Percentiles rank a stretch among this genome's conserved stretches.
phyloP scores from a whole-genome alignment of 1,140 invertebrate genomes.

The Trigoniulus corallinus region DNA sequence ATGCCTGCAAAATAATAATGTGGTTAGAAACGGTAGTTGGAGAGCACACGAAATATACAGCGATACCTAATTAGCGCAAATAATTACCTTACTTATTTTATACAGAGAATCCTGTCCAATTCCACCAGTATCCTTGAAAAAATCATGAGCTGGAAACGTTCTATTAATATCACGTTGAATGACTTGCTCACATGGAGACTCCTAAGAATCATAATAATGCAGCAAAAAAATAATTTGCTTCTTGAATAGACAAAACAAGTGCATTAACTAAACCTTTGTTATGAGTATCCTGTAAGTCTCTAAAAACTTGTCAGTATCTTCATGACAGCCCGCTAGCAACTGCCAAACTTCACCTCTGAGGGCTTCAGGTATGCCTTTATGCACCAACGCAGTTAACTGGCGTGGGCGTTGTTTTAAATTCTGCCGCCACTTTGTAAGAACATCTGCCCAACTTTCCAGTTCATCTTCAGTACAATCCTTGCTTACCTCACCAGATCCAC shows the following conservation, averaged over 20 bases:
- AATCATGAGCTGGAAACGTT: slow-evolving; percentile 97
- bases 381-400: slow-evolving; percentile 56
- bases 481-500: slow-evolving; percentile 88
- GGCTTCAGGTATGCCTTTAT: slow-evolving; percentile 84
- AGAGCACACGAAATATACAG: background rate
- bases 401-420: slow-evolving; percentile 48
- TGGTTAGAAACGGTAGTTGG: background rate
- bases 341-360: slow-evolving; percentile 95
- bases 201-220: slow-evolving; percentile 35
- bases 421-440: slow-evolving; percentile 59
- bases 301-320: slow-evolving; percentile 58
- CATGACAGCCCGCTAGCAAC: slow-evolving; percentile 68
- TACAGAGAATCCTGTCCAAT: slow-evolving; percentile 88
- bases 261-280: slow-evolving; percentile 50
- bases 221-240: slow-evolving; percentile 1
- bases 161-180: slow-evolving; percentile 92
- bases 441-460: slow-evolving; percentile 79
- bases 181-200: slow-evolving; percentile 73
- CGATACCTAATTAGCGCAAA: background rate
- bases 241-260: slow-evolving; percentile 3
- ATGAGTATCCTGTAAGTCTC: slow-evolving; percentile 82
- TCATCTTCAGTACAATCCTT: slow-evolving; percentile 90
- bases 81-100: slow-evolving; percentile 61
- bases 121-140: slow-evolving; percentile 83
- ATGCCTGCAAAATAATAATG: slow-evolving; percentile 46